A percentile compares a stretch with the other conserved stretches of the same genome.
These are phyloP conservation scores for Spea hammondii DNA, from an alignment of 2,797 vertebrate genomes.

Conservation along the genomic window DNA sequence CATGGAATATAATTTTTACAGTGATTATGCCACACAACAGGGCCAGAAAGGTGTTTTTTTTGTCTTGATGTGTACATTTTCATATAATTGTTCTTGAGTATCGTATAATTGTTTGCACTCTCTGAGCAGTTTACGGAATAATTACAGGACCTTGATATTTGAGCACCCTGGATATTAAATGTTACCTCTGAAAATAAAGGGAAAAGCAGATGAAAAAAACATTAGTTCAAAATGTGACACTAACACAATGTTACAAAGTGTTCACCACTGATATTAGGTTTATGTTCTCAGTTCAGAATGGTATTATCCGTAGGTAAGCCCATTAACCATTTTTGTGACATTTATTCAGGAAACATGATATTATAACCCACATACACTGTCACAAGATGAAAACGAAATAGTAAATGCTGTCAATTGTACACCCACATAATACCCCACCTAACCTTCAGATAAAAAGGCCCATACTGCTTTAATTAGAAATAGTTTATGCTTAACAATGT, in stretches of 20 bases:
- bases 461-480: slow-evolving; percentile 25
- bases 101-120: no score
- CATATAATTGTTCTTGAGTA: no score
- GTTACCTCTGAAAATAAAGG: no score
- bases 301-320: neutral
- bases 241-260: neutral
- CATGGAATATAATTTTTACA: no score
- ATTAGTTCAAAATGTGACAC: neutral
- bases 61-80: no score
- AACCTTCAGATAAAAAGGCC: neutral
- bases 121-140: no score
- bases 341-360: slow-evolving; percentile 11
- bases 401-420: slow-evolving; percentile 27
- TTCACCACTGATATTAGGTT: neutral
- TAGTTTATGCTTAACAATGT: slow-evolving; percentile 7
- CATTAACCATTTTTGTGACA: slow-evolving; percentile 7
- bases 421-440: neutral
- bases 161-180: no score
- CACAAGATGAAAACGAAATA: slow-evolving; percentile 27
- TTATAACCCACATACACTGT: slow-evolving; percentile 17
- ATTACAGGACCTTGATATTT: no score
- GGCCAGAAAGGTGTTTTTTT: no score
- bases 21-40: no score
- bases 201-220: no score
- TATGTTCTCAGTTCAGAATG: neutral